Base-by-base conservation (phyloP, 64 coral and sea anemone species). In the Porites australiensis region DNA sequence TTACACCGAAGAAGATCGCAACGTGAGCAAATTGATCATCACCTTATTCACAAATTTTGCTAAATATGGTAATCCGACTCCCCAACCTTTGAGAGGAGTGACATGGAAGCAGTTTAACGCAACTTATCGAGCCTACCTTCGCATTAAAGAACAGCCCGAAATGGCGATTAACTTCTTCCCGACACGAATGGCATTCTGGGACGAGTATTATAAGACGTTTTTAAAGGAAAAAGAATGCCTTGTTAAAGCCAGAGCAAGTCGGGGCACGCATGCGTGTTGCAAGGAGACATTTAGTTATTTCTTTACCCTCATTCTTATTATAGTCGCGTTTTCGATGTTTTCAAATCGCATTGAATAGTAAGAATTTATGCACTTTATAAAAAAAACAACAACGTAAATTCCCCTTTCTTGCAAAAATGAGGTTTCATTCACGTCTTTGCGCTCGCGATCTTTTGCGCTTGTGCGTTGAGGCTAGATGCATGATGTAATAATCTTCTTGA, bases 21-120 rank as follows among this genome's bases (percentile, higher is more conserved):
- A 88, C 44, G 55, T 95, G 5, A 95, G 94, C 55, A 68, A 88
- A 15, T 82, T 59, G 15, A 65, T 92, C 13, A 92, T 95, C 19
- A 81, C 94, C 13, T 50, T 92, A 49, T 92, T 95, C 63, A 92
- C 94, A 55, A 95, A 95, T 50, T 95, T 95, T 61, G 94, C 94
- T 53, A 90, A 89, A 74, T 90, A 75, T 2, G 89, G 77, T 19
- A 91, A 95, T 70, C 94, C 94, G 14, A 95, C 89, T 13, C 66
- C 61, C 8, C 55, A 68, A 8, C 82, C 89, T 3, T 54, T 88
- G 2, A 10, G 18, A 9, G 83, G 82, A 13, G 75, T 62, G n/a
- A 55, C 21, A 27, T 92, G 89, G 94, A 13, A 45, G 44, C 49
- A 14, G 66, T 95, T 91, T 43, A 87, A 92, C 58, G 60, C 79